Percentiles rank a stretch among this genome's conserved stretches.
These are phyloP conservation scores for Paralinhomoeus sp. DNA, from an alignment of 2,888 invertebrate genomes.

Conservation along the genomic window DNA sequence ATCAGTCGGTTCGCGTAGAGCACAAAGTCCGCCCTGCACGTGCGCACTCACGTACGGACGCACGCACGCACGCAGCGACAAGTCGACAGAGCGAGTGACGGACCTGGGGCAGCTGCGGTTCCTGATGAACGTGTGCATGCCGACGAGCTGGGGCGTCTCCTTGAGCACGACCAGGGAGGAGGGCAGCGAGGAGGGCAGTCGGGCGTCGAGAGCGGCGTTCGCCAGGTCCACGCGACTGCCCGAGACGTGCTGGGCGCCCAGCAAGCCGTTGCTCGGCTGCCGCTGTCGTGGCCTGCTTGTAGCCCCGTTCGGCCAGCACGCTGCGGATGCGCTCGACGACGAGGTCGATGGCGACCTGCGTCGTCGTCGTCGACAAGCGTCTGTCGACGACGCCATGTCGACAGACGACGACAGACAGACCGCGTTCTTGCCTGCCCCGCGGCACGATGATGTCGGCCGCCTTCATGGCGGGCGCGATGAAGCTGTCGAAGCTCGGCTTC, in stretches of 20 bases:
- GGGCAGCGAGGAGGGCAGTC: no score
- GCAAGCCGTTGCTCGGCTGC: neutral
- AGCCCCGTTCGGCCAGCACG: slow-evolving; percentile 43
- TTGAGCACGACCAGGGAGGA: slow-evolving; percentile 12
- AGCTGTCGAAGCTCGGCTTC: slow-evolving; percentile 87
- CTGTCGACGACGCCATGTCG: no score
- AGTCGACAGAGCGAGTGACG: no score
- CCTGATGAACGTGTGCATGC: slow-evolving; percentile 87
- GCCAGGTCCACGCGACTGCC: neutral
- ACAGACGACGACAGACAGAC: no score
- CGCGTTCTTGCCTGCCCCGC: slow-evolving; percentile 35
- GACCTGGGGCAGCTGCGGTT: no score
- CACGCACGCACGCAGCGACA: no score
- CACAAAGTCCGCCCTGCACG: slow-evolving; percentile 79
- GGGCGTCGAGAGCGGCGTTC: neutral
- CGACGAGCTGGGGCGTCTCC: slow-evolving; percentile 33
- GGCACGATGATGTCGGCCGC: slow-evolving; percentile 96
- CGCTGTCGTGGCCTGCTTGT: slow-evolving; percentile 10
- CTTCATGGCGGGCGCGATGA: slow-evolving; percentile 58
- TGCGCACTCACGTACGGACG: no score
- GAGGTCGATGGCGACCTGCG: slow-evolving; percentile 69
- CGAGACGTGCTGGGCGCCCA: neutral
- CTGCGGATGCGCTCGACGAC: slow-evolving; percentile 94
- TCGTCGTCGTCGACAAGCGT: no score
- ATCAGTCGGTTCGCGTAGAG: slow-evolving; percentile 95